Percentiles rank a stretch among this genome's conserved stretches.
Evolutionary conservation across 2,113 vertebrate species (phyloP).

Genomic region (Silurus asotus): DNA sequence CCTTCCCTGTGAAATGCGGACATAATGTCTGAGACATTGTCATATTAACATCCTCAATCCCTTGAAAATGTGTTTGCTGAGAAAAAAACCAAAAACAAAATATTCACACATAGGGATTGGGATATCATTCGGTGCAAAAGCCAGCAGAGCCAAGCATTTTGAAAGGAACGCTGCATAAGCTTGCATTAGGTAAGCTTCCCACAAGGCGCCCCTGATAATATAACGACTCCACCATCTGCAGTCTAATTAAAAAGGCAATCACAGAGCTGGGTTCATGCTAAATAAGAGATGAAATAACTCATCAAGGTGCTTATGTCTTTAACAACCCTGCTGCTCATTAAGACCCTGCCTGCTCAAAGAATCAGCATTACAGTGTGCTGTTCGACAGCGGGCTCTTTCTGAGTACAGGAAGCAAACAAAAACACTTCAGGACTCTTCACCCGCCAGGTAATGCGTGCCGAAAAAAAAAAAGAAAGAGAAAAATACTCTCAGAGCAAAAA

Average conservation of each 20-base stretch:
- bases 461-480: neutral
- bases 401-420: neutral
- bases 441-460: neutral
- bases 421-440: neutral
- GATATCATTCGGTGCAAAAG: neutral
- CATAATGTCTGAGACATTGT: neutral
- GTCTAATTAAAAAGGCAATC: constrained; percentile 58
- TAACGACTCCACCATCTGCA: constrained; percentile 49
- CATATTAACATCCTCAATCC: neutral
- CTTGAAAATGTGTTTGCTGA: neutral
- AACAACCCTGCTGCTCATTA: constrained; percentile 51
- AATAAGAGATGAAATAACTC: constrained; percentile 57
- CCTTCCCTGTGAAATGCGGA: no score
- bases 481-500: neutral
- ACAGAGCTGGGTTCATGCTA: constrained; percentile 48
- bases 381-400: constrained; percentile 5
- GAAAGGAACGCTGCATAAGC: constrained; percentile 22
- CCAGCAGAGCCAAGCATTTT: neutral
- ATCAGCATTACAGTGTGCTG: neutral
- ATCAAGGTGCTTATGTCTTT: constrained; percentile 54
- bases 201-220: constrained; percentile 33
- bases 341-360: constrained; percentile 24
- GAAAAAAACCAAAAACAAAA: neutral
- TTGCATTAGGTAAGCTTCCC: constrained; percentile 31
- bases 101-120: neutral